Conservation (phyloP, 2,113 vertebrate genomes). For the Gopherus evgoodei region DNA sequence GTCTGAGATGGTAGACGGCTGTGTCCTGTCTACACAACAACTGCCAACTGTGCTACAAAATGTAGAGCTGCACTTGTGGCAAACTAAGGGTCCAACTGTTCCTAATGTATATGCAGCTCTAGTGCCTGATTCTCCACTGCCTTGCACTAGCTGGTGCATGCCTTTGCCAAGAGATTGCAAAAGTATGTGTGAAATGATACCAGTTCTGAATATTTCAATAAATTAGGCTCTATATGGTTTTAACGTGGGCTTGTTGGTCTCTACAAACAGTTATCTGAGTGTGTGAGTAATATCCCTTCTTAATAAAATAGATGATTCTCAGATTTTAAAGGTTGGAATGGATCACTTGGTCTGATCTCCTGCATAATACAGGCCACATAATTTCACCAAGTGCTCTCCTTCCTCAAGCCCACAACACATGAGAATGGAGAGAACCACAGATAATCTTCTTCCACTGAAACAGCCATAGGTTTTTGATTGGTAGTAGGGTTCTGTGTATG, state of each 20-base stretch:
- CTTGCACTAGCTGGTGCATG: background rate
- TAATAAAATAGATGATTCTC: background rate
- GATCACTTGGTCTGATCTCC: background rate
- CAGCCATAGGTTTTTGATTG: background rate
- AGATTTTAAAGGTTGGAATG: background rate
- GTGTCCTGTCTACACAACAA: background rate
- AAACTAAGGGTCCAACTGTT: fast-evolving
- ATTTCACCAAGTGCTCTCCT: background rate
- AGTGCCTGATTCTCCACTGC: fast-evolving
- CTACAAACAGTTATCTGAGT: background rate
- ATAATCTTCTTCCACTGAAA: too few species aligned
- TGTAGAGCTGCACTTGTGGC: fast-evolving
- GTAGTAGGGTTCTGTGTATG: background rate
- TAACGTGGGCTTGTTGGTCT: background rate
- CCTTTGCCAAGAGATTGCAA: background rate
- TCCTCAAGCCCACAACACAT: too few species aligned
- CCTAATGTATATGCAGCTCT: background rate
- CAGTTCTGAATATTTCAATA: background rate
- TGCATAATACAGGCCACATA: background rate
- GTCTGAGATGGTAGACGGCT: background rate
- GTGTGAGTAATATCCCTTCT: background rate
- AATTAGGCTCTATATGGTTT: background rate
- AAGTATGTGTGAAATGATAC: background rate
- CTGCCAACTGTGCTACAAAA: background rate
- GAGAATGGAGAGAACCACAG: background rate